These are phyloP conservation scores for Sipha flava DNA, from an alignment of 1,140 invertebrate genomes.

Conservation along the genomic window DNA sequence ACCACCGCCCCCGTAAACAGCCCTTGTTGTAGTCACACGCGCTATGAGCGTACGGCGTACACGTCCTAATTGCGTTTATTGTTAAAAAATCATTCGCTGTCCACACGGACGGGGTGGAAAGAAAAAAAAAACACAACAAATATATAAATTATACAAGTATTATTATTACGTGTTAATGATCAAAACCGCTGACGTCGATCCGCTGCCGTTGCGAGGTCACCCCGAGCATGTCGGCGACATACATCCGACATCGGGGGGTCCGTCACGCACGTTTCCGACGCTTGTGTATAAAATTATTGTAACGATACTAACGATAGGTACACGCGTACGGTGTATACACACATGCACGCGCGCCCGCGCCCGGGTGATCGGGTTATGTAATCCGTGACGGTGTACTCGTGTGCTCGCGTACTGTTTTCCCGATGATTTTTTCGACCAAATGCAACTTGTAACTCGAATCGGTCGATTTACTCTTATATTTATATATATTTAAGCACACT, in stretches of 20 bases:
- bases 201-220: background rate
- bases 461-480: too few species aligned
- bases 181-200: background rate
- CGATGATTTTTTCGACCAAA: too few species aligned
- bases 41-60: background rate
- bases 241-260: background rate
- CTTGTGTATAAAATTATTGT: background rate
- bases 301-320: too few species aligned
- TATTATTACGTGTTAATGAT: slow-evolving; percentile 17
- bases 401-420: too few species aligned
- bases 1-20: background rate
- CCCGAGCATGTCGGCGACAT: background rate
- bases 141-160: background rate
- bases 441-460: too few species aligned
- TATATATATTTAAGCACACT: too few species aligned
- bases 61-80: slow-evolving; percentile 22
- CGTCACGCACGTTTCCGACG: background rate
- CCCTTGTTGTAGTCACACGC: too few species aligned
- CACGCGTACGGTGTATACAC: too few species aligned
- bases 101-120: background rate
- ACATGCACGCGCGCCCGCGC: too few species aligned
- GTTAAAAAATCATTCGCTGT: slow-evolving; percentile 19
- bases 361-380: too few species aligned
- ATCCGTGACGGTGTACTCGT: too few species aligned
- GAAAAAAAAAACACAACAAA: background rate